Base-by-base conservation (phyloP, 2,113 vertebrate genomes). In the Echinops telfairi region DNA sequence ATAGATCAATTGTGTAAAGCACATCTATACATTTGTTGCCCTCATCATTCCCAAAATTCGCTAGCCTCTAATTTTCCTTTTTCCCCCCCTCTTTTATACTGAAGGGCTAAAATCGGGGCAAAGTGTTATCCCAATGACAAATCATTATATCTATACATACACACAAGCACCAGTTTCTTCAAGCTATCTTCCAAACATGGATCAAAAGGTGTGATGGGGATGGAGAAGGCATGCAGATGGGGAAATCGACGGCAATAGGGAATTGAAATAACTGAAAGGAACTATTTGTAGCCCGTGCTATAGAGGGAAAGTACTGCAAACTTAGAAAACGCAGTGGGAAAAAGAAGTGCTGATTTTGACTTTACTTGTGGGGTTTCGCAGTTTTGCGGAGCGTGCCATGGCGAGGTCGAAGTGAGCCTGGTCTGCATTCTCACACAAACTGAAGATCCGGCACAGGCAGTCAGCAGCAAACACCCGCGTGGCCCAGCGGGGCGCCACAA, bases 401-500 rank as follows among this genome's bases (percentile, higher is more conserved):
- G 99, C 99, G 96, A 99, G 98, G 97, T 99, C 99, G 3, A 99
- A 99, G 98, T 99, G 99, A 0, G 98, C 97, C 95, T 98, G 99
- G 97, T 99, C 98, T 1, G 98, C 98, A 38, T 99, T 99, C 97
- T 99, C 99, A 97, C 99, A 99, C 76, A 99, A 98, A 97, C 99
- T 97, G 93, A 99, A 99, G 90, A 99, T 98, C 5, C 99, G 98
- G 95, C 99, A 99, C 95, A 99, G 97, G 88, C 99, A 99, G 94
- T 99, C 99, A 0, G 99, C 99, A 0, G 99, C 99, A 95, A 99
- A 99, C 31, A 99, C 99, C 0, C 99, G 98, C 0, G 99, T 99
- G 88, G 99, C 99, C 99, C 99, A 99, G 38, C 99, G 99, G 25
- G 99, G 99, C 0, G 99, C 99, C 78, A 99, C 99, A 0, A 99